Evolutionary conservation across 2,888 invertebrate genomes (phyloP), one percentile per base, ranked within the genome.

Genomic region (Pimpla rufipes): DNA sequence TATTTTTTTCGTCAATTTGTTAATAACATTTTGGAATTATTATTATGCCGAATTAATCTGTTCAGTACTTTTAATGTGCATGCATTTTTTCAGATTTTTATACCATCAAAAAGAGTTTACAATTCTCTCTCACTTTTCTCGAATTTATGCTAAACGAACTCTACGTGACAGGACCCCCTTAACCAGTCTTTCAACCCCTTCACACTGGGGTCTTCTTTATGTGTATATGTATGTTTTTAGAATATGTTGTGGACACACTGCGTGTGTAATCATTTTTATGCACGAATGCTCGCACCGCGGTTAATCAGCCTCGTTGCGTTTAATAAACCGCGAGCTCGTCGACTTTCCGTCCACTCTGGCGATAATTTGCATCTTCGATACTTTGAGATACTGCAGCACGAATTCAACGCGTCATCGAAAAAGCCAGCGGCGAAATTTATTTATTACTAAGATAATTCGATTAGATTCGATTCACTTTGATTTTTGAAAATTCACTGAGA

Each of bases 211-310:
- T 10, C 4, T 66, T 7, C 0, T 66, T 29, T 64, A 64, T 23
- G 42, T 50, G 13, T 47, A 29, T 29, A 13, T 50, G 21, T 29
- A 13, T 52, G 16, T 67, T 52, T 59, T 64, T 40, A 71, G 64
- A 68, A 67, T 71, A 13, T 35, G 37, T 10, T 40, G 18, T 13
- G n/a, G 37, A 47, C 37, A 29, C 5, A 50, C 29, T n/a, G 52
- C 50, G 50, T 13, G 35, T 50, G n/a, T 45, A 59, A 47, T 50
- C 57, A 77, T 57, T 0, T 59, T 57, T n/a, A 64, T 64, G 81
- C 77, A 74, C 78, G 81, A 50, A 74, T 45, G 16, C 42, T 74
- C 59, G 67, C 73, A 77, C 67, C 62, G 23, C 73, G 67, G 5
- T 62, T 74, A 57, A 71, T 71, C 50, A 76, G 42, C 66, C 18